Evolutionary conservation across 2,888 invertebrate species (phyloP).

Genomic region (Mechanitis messenoides): DNA sequence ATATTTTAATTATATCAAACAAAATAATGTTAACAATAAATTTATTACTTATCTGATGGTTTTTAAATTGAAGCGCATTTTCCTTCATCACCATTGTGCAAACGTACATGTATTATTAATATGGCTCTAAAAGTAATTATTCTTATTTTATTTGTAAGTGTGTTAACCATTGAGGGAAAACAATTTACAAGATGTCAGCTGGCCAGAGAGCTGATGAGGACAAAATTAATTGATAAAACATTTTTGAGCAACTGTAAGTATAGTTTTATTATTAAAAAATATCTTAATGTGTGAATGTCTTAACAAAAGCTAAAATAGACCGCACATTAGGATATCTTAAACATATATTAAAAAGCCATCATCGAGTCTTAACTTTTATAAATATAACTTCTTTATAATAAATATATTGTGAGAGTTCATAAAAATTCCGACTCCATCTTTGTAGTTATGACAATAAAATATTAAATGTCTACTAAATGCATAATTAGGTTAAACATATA

Average conservation of each 20-base stretch:
- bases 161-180: conserved; percentile 32
- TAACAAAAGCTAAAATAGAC: no score
- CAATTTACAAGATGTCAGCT: conserved; percentile 48
- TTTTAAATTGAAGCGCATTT: conserved; percentile 3
- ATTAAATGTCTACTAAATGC: no score
- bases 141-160: conserved; percentile 16
- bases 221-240: conserved; percentile 39
- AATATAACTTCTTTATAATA: no score
- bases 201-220: conserved; percentile 39
- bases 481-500: no score
- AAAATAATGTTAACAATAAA: neutral
- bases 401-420: no score
- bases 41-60: conserved; percentile 1
- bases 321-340: no score
- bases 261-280: neutral
- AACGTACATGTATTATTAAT: conserved; percentile 12
- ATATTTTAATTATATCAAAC: no score
- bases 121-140: conserved; percentile 23
- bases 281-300: no score
- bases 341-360: no score
- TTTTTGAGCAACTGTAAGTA: conserved; percentile 56
- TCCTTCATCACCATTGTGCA: neutral
- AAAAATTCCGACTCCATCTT: no score
- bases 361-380: no score
- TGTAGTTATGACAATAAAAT: no score